Evolutionary conservation across 2,888 invertebrate genomes (phyloP).

Genomic region (Erebia ligea): DNA sequence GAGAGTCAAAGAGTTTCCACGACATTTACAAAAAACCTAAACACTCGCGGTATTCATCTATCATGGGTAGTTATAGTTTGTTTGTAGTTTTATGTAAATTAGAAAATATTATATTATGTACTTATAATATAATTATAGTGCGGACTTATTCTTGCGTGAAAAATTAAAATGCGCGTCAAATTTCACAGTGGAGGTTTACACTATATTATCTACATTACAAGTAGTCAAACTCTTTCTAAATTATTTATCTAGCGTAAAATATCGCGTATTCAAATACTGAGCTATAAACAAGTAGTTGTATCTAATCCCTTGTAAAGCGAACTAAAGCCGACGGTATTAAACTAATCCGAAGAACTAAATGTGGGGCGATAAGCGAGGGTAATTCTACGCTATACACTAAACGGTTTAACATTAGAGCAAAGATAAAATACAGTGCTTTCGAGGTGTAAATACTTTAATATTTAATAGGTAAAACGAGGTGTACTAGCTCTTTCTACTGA

Average conservation of each 20-base stretch:
- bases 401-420: conserved; percentile 10
- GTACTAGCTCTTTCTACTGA: background rate
- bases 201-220: too few relatives aligned
- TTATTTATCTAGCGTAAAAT: background rate
- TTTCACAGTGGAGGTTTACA: too few relatives aligned
- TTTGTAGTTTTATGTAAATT: too few relatives aligned
- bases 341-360: conserved; percentile 34
- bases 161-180: too few relatives aligned
- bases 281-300: conserved; percentile 21
- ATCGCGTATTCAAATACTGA: conserved; percentile 11
- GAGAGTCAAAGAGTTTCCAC: too few relatives aligned
- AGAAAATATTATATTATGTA: too few relatives aligned
- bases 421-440: conserved; percentile 11
- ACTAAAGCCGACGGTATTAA: conserved; percentile 21
- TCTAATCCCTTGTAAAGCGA: conserved; percentile 27
- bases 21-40: too few relatives aligned
- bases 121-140: too few relatives aligned
- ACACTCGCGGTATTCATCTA: too few relatives aligned
- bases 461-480: too few relatives aligned
- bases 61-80: too few relatives aligned
- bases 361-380: conserved; percentile 26
- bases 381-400: conserved; percentile 20
- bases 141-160: too few relatives aligned
- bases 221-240: background rate
- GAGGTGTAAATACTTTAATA: background rate